Conservation (phyloP, 2,888 invertebrate genomes). For the Panzeria rudis region DNA sequence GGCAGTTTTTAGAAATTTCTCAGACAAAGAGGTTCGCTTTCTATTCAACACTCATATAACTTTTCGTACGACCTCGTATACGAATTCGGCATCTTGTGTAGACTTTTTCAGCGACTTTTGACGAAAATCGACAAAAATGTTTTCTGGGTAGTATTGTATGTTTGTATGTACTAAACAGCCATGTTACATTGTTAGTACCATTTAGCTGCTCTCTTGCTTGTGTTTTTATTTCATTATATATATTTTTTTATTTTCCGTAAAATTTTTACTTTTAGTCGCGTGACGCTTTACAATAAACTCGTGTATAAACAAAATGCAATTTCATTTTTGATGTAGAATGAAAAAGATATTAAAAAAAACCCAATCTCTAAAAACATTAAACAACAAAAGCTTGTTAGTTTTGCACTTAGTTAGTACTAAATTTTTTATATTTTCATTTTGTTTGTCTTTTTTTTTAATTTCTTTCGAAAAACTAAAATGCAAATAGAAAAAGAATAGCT, state of each 20-base stretch:
- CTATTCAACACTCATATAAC: too few relatives aligned
- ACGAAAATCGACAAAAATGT: too few relatives aligned
- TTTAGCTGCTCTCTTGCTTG: slow-evolving; percentile 43
- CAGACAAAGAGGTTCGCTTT: too few relatives aligned
- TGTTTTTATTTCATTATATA: slow-evolving; percentile 9
- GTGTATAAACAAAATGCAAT: slow-evolving; percentile 50
- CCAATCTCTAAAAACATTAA: slow-evolving; percentile 8
- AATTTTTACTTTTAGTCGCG: slow-evolving; percentile 52
- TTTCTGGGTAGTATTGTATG: not conserved
- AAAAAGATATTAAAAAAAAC: not conserved
- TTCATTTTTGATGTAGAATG: slow-evolving; percentile 26
- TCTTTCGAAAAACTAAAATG: not conserved
- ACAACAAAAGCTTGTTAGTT: slow-evolving; percentile 48
- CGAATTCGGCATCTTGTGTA: too few relatives aligned
- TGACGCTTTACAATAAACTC: slow-evolving; percentile 57
- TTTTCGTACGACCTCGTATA: too few relatives aligned
- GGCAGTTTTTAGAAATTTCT: too few relatives aligned
- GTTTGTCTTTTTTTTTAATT: not conserved
- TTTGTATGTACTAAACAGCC: not conserved
- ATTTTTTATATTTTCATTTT: slow-evolving; percentile 38
- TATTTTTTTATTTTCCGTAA: not conserved
- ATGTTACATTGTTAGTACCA: slow-evolving; percentile 46
- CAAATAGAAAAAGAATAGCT: not conserved
- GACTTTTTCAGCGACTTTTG: too few relatives aligned
- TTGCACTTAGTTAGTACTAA: slow-evolving; percentile 53